These are phyloP conservation scores for Apocrypta bakeri DNA, from an alignment of 1,140 invertebrate species.

Conservation along the genomic window DNA sequence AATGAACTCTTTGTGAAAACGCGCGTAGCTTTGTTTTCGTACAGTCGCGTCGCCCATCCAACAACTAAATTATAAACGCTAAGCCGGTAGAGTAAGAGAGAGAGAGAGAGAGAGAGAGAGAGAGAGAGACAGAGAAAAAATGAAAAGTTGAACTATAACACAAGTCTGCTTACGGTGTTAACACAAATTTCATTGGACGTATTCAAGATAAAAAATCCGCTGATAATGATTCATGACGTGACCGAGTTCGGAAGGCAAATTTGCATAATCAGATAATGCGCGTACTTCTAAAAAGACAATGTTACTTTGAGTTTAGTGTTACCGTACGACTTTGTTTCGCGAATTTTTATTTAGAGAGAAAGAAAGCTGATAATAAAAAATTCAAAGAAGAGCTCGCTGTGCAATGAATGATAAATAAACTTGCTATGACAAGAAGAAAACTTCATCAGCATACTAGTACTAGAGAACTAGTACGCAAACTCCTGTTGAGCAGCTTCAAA, in stretches of 20 bases:
- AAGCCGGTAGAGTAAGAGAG: slow-evolving; percentile 28
- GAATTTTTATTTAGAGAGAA: background rate
- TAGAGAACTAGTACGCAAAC: background rate
- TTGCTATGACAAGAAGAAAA: background rate
- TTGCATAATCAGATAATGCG: background rate
- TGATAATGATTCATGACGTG: background rate
- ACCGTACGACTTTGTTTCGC: too few species aligned
- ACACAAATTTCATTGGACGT: background rate
- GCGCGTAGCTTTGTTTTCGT: background rate
- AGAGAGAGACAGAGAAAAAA: slow-evolving; percentile 47
- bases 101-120: slow-evolving; percentile 36
- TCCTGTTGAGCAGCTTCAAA: background rate
- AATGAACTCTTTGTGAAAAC: background rate
- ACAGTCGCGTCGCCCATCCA: background rate
- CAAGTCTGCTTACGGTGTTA: background rate
- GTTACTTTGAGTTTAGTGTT: too few species aligned
- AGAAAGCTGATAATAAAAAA: background rate
- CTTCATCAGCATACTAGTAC: too few species aligned
- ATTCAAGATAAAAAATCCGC: background rate
- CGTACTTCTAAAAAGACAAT: too few species aligned
- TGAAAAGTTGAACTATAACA: background rate
- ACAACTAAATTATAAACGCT: slow-evolving; percentile 16
- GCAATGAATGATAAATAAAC: background rate
- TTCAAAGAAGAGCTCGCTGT: background rate
- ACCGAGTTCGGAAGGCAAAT: background rate